phyloP scores from a whole-genome alignment of 2,797 vertebrate genomes.

The Dipus sagitta region DNA sequence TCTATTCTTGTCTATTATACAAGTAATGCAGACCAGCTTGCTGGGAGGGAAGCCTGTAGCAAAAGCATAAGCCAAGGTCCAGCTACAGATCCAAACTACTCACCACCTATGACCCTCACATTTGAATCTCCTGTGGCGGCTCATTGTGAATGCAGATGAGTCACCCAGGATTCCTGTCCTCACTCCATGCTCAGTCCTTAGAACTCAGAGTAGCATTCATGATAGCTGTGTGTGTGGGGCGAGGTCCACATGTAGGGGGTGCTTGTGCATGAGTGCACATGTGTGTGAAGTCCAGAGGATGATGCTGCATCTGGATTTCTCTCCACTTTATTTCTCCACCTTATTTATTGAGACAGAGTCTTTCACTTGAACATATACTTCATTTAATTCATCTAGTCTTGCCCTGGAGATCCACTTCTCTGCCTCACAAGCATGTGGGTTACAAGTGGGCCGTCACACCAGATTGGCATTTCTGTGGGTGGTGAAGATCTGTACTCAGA shows the following conservation, averaged over 20 bases:
- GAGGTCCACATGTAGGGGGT: no score
- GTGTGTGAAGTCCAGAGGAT: no score
- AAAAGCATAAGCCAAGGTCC: background rate
- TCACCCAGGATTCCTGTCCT: background rate
- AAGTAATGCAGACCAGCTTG: slow-evolving; percentile 3
- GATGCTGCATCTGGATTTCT: no score
- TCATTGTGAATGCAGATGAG: background rate
- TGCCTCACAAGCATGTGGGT: background rate
- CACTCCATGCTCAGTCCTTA: background rate
- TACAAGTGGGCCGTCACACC: background rate
- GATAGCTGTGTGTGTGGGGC: background rate
- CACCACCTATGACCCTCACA: no score
- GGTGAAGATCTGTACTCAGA: background rate
- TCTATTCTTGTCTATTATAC: background rate
- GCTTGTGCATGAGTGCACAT: no score
- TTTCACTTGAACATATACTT: no score
- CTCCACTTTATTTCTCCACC: no score
- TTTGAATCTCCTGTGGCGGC: background rate
- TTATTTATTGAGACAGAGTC: no score
- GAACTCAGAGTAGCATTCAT: background rate
- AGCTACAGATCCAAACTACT: background rate
- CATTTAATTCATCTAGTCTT: no score
- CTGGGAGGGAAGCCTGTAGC: background rate
- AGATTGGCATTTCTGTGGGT: background rate
- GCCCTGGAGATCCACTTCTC: no score